Evolutionary conservation across 2,113 vertebrate species (phyloP).

Genomic region (Brachypodius melanocephalos): DNA sequence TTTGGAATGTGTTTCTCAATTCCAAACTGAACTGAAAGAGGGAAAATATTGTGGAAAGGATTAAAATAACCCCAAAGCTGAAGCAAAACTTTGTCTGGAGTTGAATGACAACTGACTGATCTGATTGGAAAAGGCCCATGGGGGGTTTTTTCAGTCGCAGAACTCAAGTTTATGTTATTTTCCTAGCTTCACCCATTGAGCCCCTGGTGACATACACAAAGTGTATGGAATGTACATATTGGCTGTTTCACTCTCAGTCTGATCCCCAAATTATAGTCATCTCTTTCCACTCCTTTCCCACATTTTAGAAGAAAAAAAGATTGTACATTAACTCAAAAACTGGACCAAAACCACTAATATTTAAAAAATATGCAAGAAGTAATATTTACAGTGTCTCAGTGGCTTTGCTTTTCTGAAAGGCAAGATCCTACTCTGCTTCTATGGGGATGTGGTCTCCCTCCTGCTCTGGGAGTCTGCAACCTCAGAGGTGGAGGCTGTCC

Average conservation of each 20-base stretch:
- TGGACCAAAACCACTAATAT: not conserved
- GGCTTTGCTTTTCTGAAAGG: not conserved
- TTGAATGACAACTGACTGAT: not conserved
- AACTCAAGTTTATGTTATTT: not conserved
- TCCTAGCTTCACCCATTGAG: not conserved
- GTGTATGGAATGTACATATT: not conserved
- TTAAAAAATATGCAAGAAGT: not conserved
- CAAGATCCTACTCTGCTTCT: rapidly evolving
- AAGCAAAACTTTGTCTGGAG: not conserved
- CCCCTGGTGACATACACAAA: not conserved
- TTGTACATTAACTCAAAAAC: not conserved
- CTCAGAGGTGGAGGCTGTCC: not conserved
- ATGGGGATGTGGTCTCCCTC: not conserved
- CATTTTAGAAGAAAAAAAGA: not conserved
- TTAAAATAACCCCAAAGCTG: not conserved
- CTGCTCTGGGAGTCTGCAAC: not conserved
- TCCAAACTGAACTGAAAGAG: not conserved
- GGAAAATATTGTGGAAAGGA: not conserved
- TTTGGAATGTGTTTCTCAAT: not conserved
- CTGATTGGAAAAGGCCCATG: not conserved
- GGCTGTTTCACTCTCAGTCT: not conserved
- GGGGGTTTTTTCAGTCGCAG: rapidly evolving
- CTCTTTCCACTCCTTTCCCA: not conserved
- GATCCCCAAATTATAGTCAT: not conserved
- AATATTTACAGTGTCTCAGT: not conserved